A percentile compares a stretch with the other conserved stretches of the same genome.
These are phyloP conservation scores for Latheticus oryzae DNA, from an alignment of 2,888 invertebrate genomes.

Conservation along the genomic window DNA sequence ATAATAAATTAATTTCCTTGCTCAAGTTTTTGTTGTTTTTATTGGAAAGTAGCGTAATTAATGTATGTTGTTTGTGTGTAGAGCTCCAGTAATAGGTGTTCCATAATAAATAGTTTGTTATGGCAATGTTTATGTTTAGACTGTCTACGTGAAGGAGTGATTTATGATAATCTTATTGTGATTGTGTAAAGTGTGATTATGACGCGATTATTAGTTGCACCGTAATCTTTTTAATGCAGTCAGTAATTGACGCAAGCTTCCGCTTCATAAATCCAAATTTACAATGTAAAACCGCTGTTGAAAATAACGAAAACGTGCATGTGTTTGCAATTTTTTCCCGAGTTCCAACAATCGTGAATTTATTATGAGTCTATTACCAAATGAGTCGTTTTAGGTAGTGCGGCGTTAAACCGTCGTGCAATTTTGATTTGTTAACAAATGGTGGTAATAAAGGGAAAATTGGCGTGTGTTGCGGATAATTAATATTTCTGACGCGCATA, in stretches of 20 bases:
- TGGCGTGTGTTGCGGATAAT: conserved; percentile 36
- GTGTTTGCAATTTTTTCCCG: conserved; percentile 2
- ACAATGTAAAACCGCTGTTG: neutral
- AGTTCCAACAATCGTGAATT: conserved; percentile 1
- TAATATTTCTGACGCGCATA: conserved; percentile 37
- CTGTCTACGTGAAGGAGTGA: conserved; percentile 53
- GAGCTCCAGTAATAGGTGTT: conserved; percentile 28
- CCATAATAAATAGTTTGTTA: conserved; percentile 47
- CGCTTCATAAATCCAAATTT: neutral
- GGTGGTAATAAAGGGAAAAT: conserved; percentile 35
- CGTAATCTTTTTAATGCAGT: too few relatives aligned
- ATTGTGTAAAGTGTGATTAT: conserved; percentile 53
- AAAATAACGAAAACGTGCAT: too few relatives aligned
- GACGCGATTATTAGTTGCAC: conserved; percentile 42
- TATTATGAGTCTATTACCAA: conserved; percentile 26
- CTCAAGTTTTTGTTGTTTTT: too few relatives aligned
- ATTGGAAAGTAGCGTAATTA: too few relatives aligned
- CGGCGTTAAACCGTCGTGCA: conserved; percentile 20
- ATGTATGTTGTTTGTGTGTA: conserved; percentile 27
- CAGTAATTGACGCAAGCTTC: neutral
- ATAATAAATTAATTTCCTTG: too few relatives aligned
- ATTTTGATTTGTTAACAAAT: conserved; percentile 38
- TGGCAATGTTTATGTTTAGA: conserved; percentile 55
- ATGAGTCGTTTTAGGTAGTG: conserved; percentile 26
- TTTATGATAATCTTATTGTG: conserved; percentile 58